Base-by-base conservation (phyloP, 2,888 invertebrate genomes). In the Stegana nigrithorax region DNA sequence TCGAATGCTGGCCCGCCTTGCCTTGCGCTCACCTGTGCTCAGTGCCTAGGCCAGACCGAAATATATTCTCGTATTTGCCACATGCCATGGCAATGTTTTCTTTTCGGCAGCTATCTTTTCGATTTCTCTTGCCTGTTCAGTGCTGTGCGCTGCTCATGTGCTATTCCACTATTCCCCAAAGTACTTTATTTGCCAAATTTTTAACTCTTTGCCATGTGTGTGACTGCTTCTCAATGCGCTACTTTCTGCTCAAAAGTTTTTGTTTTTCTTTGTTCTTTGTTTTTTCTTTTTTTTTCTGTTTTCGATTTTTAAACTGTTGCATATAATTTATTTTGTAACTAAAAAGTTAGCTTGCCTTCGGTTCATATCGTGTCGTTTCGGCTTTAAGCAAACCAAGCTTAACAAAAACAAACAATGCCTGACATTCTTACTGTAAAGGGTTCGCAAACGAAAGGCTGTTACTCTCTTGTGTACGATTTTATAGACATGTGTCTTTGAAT, bases 321-420 rank as follows among this genome's bases (percentile, higher is more conserved):
- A 79, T 75, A 79, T 79, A 75, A 75, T 75, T 75, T 75, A 75
- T 75, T n/a, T n/a, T 77, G 79, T 79, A 75, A 79, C 75, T 75
- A 70, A 77, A 77, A 77, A 53, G 19, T n/a, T n/a, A n/a, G n/a
- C n/a, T n/a, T n/a, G n/a, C n/a, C n/a, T n/a, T n/a, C n/a, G n/a
- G n/a, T n/a, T n/a, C n/a, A n/a, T n/a, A n/a, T n/a, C n/a, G n/a
- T n/a, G n/a, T n/a, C n/a, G n/a, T n/a, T n/a, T n/a, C n/a, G n/a
- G n/a, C n/a, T n/a, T n/a, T n/a, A n/a, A n/a, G n/a, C n/a, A n/a
- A n/a, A n/a, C n/a, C n/a, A n/a, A n/a, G n/a, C n/a, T n/a, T n/a
- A 66, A 53, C 60, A 62, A 57, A 62, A 59, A 27, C n/a, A 51
- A 51, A 25, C 26, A 51, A 51, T 29, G 57, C 63, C n/a, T n/a